A percentile compares a stretch with the other conserved stretches of the same genome.
These are phyloP conservation scores for Lepisosteus osseus DNA, from an alignment of 2,113 vertebrate genomes.

Conservation along the genomic window DNA sequence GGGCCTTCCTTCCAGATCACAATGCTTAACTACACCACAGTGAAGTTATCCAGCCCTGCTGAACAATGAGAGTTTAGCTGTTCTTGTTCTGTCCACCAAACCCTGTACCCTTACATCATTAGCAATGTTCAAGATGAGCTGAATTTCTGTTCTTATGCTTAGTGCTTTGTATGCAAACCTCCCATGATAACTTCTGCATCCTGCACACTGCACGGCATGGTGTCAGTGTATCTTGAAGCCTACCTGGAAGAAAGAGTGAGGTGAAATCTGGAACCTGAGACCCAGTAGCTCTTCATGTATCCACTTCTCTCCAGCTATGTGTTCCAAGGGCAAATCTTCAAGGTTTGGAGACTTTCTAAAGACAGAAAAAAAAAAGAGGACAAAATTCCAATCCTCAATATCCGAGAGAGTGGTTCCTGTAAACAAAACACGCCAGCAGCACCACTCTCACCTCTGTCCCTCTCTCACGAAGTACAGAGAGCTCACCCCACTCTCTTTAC, in stretches of 20 bases:
- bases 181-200: too few species aligned
- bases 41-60: too few species aligned
- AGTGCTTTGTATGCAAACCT: too few species aligned
- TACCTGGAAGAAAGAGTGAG: conserved; percentile 96
- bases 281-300: conserved; percentile 89
- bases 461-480: conserved; percentile 89
- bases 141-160: too few species aligned
- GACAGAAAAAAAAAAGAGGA: too few species aligned
- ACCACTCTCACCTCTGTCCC: conserved; percentile 78
- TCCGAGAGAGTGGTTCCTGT: background rate
- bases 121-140: too few species aligned
- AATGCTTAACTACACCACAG: too few species aligned
- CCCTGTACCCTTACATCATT: too few species aligned
- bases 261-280: conserved; percentile 87
- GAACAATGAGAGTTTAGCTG: too few species aligned
- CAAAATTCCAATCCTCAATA: too few species aligned
- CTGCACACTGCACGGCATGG: background rate
- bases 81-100: too few species aligned
- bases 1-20: too few species aligned
- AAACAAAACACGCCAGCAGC: background rate
- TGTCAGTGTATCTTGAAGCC: background rate
- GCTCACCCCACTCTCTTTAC: conserved; percentile 78
- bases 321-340: conserved; percentile 84
- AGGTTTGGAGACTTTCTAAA: conserved; percentile 80
- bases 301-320: conserved; percentile 77